Conservation (phyloP, 2,888 invertebrate genomes). For the Rhaphigaster nebulosa region DNA sequence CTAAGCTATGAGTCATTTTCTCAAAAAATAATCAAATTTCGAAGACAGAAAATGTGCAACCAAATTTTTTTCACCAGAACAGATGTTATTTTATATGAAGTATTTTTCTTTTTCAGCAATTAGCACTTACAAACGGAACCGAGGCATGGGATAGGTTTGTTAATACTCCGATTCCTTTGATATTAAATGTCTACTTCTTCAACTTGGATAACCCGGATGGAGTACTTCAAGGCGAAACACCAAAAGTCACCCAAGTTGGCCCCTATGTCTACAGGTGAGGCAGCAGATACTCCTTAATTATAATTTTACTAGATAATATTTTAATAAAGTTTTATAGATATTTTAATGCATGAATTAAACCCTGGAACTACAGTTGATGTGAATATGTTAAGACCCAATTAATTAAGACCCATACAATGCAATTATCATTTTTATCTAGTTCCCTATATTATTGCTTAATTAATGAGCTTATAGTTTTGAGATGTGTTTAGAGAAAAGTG, state of each 20-base stretch:
- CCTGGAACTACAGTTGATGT: too few species aligned
- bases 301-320: neutral
- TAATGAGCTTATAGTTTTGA: conserved; percentile 40
- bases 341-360: too few species aligned
- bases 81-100: too few species aligned
- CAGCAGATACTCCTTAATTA: neutral
- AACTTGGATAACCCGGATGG: conserved; percentile 63
- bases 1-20: too few species aligned
- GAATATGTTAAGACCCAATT: too few species aligned
- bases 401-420: too few species aligned
- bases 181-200: conserved; percentile 63
- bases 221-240: conserved; percentile 60
- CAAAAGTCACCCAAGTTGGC: conserved; percentile 62
- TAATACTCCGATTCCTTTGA: conserved; percentile 61
- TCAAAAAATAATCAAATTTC: too few species aligned
- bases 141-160: conserved; percentile 63
- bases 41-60: too few species aligned
- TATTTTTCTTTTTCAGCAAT: conserved; percentile 53
- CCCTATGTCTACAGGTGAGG: conserved; percentile 64
- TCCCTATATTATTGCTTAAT: neutral
- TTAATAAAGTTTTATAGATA: neutral
- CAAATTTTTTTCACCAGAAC: too few species aligned
- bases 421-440: neutral
- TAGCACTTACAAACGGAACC: conserved; percentile 60
- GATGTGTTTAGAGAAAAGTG: conserved; percentile 61